These are phyloP conservation scores for Macrobrachium nipponense DNA, from an alignment of 1,140 invertebrate genomes.

Conservation along the genomic window DNA sequence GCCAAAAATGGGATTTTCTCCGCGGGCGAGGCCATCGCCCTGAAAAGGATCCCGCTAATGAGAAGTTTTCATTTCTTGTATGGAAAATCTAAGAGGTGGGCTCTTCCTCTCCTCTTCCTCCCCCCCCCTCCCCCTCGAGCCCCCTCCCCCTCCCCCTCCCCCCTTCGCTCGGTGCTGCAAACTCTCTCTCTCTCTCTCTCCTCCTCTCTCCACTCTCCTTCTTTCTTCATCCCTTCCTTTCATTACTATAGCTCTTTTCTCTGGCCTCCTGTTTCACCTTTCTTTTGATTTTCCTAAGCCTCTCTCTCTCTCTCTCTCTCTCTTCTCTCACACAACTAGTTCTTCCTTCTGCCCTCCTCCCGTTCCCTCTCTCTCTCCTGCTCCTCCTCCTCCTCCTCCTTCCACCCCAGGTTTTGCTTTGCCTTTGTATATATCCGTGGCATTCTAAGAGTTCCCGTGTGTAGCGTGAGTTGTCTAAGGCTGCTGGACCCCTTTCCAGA, in stretches of 20 bases:
- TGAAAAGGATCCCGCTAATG: conserved; percentile 58
- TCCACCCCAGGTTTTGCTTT: neutral
- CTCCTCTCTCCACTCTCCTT: too few species aligned
- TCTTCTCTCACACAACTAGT: neutral
- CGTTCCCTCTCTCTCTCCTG: neutral
- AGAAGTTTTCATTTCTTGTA: conserved; percentile 60
- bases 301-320: neutral
- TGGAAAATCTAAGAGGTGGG: conserved; percentile 50
- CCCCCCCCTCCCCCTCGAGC: neutral
- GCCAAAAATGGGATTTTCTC: conserved; percentile 62
- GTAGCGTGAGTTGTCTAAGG: too few species aligned
- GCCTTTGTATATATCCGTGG: neutral
- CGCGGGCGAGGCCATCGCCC: conserved; percentile 50
- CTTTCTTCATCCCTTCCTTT: too few species aligned
- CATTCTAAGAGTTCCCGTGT: too few species aligned
- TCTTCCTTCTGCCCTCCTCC: neutral
- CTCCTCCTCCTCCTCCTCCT: conserved; percentile 1
- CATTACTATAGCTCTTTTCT: too few species aligned
- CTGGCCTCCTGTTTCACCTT: too few species aligned
- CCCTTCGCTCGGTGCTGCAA: too few species aligned
- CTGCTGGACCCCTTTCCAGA: too few species aligned
- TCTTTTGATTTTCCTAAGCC: conserved; percentile 2
- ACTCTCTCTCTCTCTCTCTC: too few species aligned
- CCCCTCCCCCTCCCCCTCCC: neutral
- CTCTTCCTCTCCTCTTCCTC: neutral